Conservation (phyloP, 1,140 invertebrate genomes). For the Drosophila orosa region DNA sequence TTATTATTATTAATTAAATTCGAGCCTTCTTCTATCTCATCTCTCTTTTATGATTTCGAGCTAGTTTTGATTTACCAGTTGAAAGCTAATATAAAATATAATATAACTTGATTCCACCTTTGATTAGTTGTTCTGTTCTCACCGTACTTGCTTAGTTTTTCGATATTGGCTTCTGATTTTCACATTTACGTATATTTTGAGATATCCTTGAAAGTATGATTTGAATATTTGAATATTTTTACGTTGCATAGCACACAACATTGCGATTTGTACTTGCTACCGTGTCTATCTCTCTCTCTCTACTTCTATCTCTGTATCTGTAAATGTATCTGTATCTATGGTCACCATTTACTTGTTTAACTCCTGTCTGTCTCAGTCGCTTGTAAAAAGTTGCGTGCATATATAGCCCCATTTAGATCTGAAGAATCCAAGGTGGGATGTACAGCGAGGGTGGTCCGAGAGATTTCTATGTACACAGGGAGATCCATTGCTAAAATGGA, state of each 20-base stretch:
- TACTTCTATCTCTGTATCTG: constrained; percentile 16
- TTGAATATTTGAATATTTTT: constrained; percentile 25
- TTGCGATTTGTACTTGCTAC: constrained; percentile 55
- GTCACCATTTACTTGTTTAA: constrained; percentile 1
- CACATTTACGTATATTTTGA: constrained; percentile 2
- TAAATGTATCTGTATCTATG: constrained; percentile 16
- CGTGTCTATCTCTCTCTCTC: constrained; percentile 40
- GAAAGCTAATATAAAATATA: constrained; percentile 2
- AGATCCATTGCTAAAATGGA: background rate
- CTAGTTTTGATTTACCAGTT: constrained; percentile 25
- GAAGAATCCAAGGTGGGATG: constrained; percentile 11
- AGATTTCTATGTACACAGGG: background rate
- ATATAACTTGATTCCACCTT: constrained; percentile 2
- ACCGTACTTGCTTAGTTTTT: constrained; percentile 5
- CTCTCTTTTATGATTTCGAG: constrained; percentile 6
- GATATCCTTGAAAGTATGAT: constrained; percentile 8
- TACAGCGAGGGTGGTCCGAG: constrained; percentile 14
- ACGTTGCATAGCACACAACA: constrained; percentile 57
- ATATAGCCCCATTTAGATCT: constrained; percentile 9
- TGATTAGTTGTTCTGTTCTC: constrained; percentile 9
- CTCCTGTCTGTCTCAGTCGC: constrained; percentile 33
- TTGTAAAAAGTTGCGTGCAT: constrained; percentile 47
- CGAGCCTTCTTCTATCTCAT: background rate
- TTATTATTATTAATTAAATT: constrained; percentile 25
- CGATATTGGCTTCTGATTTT: background rate